phyloP scores from a whole-genome alignment of 2,888 invertebrate genomes.

The Tiliacea citrago region DNA sequence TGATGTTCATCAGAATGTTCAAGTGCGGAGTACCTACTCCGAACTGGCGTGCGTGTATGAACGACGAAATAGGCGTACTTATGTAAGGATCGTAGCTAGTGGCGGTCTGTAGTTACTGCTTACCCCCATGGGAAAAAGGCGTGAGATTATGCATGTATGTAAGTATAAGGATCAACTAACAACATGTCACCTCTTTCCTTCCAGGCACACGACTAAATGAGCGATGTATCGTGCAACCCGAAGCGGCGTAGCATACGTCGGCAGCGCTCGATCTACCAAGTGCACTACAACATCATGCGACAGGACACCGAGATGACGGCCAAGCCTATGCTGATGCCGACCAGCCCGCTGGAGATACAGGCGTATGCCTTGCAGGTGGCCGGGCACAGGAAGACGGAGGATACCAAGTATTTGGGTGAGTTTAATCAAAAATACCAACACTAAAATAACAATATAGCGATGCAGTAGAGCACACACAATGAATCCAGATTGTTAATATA shows the following conservation, averaged over 20 bases:
- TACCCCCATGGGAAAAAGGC: no score
- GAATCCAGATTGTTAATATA: no score
- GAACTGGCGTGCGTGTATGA: no score
- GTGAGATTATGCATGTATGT: no score
- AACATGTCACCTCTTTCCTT: conserved; percentile 42
- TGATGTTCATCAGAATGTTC: no score
- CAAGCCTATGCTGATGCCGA: conserved; percentile 74
- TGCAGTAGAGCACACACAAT: no score
- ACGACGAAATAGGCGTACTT: no score
- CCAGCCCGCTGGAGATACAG: conserved; percentile 73
- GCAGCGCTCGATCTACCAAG: conserved; percentile 85
- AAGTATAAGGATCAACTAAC: background rate
- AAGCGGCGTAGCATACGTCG: conserved; percentile 70
- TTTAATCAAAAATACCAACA: no score
- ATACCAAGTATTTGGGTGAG: conserved; percentile 80
- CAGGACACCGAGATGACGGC: conserved; percentile 77
- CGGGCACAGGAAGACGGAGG: conserved; percentile 76
- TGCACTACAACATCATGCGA: conserved; percentile 81
- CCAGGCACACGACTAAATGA: conserved; percentile 81
- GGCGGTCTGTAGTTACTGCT: no score
- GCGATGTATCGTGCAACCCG: conserved; percentile 75
- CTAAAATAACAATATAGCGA: no score
- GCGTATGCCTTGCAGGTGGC: conserved; percentile 84
- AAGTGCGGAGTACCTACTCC: no score
- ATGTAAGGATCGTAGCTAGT: no score